Evolutionary conservation across 2,113 vertebrate species (phyloP), one percentile per base, ranked within the genome.

Genomic region (Poeciliopsis retropinna): DNA sequence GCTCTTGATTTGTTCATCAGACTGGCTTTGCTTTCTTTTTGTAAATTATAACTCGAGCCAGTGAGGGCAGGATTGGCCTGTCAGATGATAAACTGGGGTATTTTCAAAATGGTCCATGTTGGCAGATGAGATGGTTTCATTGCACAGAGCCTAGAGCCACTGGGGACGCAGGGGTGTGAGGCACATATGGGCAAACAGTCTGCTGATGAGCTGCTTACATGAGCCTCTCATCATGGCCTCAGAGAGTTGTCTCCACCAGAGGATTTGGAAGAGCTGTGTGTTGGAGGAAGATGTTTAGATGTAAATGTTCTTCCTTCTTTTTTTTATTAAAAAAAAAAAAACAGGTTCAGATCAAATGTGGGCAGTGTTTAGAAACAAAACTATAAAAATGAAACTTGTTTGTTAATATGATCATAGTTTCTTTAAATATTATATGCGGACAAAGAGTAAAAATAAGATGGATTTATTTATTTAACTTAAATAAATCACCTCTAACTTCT

Each of bases 181-280:
- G 89, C 91, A 90, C 93, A 94, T 94, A 94, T 94, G 94, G 91
- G 81, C 85, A 88, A 85, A 85, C 91, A 91, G 91, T 92, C 92
- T 94, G 93, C 87, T 87, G 86, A 90, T 92, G 90, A 92, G 92
- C 90, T 92, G 88, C 90, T 92, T 87, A 86, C 88, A 89, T 84
- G 75, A 88, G 85, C 89, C 84, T 91, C 90, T 90, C 89, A 87
- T 90, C 75, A 76, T 79, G 81, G 86, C 83, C 84, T 88, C 28
- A 37, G 85, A 91, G 74, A 89, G 73, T 73, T 51, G 29, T 66
- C 80, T 79, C 67, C 77, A 80, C 67, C 81, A 83, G 87, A 90
- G 89, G 84, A 82, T 85, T 81, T 82, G 44, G 78, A 78, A 73
- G 51, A 79, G 70, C 71, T 86, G 41, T 32, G 78, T 64, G 34